Conservation (phyloP, 2,888 invertebrate species). For the Orthosia incerta region DNA sequence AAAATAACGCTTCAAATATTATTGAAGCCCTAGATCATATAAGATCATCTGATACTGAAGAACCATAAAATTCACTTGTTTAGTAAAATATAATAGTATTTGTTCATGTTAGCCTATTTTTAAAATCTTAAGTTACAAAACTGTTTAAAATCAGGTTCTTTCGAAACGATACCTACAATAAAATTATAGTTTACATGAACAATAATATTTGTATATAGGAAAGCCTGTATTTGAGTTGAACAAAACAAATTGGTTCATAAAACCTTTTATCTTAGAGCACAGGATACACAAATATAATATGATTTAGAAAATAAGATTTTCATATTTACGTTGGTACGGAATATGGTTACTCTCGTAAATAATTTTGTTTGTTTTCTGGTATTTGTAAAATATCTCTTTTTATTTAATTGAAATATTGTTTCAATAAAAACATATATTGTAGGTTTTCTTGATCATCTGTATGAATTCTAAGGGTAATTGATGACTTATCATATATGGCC, state of each 20-base stretch:
- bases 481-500: too few relatives aligned
- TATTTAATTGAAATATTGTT: neutral
- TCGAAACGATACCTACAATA: neutral
- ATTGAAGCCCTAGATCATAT: neutral
- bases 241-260: constrained; percentile 27
- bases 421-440: too few relatives aligned
- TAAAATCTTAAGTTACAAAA: neutral
- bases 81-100: neutral
- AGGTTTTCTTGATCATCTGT: neutral
- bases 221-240: constrained; percentile 4
- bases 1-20: too few relatives aligned
- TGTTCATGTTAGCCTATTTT: too few relatives aligned
- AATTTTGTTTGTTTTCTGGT: constrained; percentile 19
- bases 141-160: constrained; percentile 1
- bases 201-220: neutral
- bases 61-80: neutral
- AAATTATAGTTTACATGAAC: constrained; percentile 1
- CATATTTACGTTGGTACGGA: constrained; percentile 39
- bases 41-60: neutral
- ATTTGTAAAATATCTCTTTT: constrained; percentile 14
- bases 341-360: constrained; percentile 27
- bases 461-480: neutral
- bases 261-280: constrained; percentile 24
- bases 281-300: constrained; percentile 45
- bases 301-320: constrained; percentile 47